Base-by-base conservation (phyloP, 2,113 vertebrate genomes). In the Gymnorhina tibicen region DNA sequence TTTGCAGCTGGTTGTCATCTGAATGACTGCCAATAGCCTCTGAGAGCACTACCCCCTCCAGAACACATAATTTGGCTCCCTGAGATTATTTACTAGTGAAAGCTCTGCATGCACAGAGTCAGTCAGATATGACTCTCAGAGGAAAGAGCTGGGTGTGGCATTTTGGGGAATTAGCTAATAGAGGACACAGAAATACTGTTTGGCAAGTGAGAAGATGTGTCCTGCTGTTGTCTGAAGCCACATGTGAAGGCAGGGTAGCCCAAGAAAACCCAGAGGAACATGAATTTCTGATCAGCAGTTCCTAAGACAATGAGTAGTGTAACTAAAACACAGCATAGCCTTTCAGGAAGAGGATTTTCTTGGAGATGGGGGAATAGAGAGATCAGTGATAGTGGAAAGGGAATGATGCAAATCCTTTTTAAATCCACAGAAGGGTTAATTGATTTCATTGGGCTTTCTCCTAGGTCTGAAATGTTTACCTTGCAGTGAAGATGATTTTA, bases 1-100 rank as follows among this genome's bases (percentile, higher is more conserved):
- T 97, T 86, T 97, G 97, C 97, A 98, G 97, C 98, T 98, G 98
- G 96, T 96, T 97, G 97, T 96, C 89, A 89, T 95, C 94, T 93
- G 97, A 97, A 96, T 0, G 18, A 75, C 97, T 98, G 97, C 98
- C 98, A 98, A 80, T 76, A 95, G 94, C 96, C 96, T 95, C 94
- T 3, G 44, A 96, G 96, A 96, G 97, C 80, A 33, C 95, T 94
- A 88, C 91, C 96, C 91, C 67, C 24, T 91, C 68, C 86, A 78
- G 92, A 49, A 89, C 84, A 58, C 85, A 84, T 92, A 55, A 4
- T 93, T 95, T 59, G 88, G 93, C 84, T 95, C 96, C 91, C 93
- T 66, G 80, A 94, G 88, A 92, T 82, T 87, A 91, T 92, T 91
- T 93, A 94, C 93, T 75, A 67, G 93, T 89, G 94, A 88, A 95